These are phyloP conservation scores for Tychaedon coryphoeus DNA, from an alignment of 2,113 vertebrate genomes.

Conservation along the genomic window DNA sequence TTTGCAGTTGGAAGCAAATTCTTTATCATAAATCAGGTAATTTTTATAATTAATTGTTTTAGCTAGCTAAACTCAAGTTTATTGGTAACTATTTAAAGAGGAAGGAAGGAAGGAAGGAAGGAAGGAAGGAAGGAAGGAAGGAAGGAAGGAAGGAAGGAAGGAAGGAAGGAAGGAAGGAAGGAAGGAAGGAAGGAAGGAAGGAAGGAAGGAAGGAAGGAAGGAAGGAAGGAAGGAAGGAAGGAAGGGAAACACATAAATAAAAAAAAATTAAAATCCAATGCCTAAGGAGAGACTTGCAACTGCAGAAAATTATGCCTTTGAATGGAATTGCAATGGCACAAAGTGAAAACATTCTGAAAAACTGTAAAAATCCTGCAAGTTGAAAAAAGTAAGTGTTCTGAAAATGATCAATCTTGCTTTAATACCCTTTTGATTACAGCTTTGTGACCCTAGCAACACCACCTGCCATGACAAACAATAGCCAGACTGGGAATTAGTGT, in stretches of 20 bases:
- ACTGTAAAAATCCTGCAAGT: not conserved
- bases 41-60: not conserved
- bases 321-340: not conserved
- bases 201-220: not conserved
- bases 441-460: not conserved
- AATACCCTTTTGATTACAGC: not conserved
- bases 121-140: not conserved
- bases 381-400: not conserved
- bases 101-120: too few species aligned
- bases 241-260: fast-evolving
- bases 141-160: not conserved
- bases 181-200: too few species aligned
- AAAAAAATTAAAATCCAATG: not conserved
- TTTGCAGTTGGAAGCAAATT: not conserved
- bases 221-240: too few species aligned
- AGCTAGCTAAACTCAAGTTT: not conserved
- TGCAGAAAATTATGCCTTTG: not conserved
- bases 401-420: not conserved
- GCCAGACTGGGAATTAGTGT: not conserved
- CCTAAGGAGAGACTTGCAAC: not conserved
- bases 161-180: too few species aligned
- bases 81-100: not conserved
- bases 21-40: not conserved
- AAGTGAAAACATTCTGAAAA: not conserved
- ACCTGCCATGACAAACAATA: not conserved